Base-by-base conservation (phyloP, 1,140 invertebrate species). In the Parapsyche elsis region DNA sequence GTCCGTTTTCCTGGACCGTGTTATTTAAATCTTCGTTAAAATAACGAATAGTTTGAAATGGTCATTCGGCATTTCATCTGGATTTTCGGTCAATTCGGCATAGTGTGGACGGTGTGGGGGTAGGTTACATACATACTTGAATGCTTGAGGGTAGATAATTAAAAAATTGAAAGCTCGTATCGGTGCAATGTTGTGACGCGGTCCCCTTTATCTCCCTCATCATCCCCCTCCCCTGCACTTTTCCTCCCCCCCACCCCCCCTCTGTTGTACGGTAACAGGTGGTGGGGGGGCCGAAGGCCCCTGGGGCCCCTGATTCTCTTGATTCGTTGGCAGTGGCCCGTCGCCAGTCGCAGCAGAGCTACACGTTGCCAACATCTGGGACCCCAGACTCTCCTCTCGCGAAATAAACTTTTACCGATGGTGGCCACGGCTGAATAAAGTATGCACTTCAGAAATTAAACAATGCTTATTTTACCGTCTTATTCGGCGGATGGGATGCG, bases 301-400 rank as follows among this genome's bases (percentile, higher is more conserved):
- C 23, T n/a, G 26, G 57, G 26, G 16, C 46, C 45, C 30, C 71
- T 12, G 23, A 30, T 38, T 38, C 21, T 44, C 67, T 26, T 16
- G 24, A 24, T 23, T 10, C 45, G 5, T 4, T 38, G 24, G 23
- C 81, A 81, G 78, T 81, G 81, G 81, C 81, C 57, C 75, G 77
- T 76, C 74, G 81, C 77, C 81, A 59, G 74, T 77, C 76, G 74
- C 38, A 49, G 71, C 74, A 77, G 74, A 61, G 74, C 53, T 64
- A 80, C 81, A 53, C 77, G 49, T 71, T 46, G 45, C 71, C 78
- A 12, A 70, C 70, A 49, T 14, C 19, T 2, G 16, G 59, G 4
- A 59, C 53, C 59, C 1, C 49, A 53, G 49, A 53, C 49, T 38
- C 49, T 38, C 30, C 1, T 38, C 49, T 61, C 81, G 78, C 71